phyloP scores from a whole-genome alignment of 92 coral and sea anemone genomes.

The Phymanthus crucifer region DNA sequence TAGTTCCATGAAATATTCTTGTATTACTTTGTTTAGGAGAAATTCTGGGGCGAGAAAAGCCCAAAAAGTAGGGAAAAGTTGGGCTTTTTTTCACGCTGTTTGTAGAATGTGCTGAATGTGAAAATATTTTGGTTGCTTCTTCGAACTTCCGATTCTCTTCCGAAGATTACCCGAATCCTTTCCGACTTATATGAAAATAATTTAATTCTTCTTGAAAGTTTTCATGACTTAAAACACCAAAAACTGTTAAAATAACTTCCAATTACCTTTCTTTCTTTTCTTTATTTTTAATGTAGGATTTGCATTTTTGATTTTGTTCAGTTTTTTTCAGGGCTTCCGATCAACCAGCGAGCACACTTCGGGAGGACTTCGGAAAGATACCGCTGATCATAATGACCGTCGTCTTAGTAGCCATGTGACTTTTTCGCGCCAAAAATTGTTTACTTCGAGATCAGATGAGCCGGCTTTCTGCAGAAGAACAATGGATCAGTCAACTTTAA shows the following conservation, averaged over 20 bases:
- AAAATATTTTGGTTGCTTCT: not conserved
- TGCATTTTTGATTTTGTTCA: too few species aligned
- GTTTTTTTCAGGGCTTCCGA: conserved; percentile 5
- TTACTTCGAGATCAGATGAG: conserved; percentile 36
- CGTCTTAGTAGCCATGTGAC: conserved; percentile 38
- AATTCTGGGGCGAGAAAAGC: not conserved
- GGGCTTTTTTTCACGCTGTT: not conserved
- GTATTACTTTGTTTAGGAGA: not conserved
- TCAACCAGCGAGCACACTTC: not conserved
- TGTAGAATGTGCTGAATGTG: not conserved
- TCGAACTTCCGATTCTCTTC: not conserved
- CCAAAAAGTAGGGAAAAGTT: not conserved
- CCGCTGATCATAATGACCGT: conserved; percentile 35
- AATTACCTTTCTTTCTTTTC: too few species aligned
- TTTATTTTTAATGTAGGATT: too few species aligned
- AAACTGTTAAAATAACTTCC: not conserved
- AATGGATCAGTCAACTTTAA: conserved; percentile 88
- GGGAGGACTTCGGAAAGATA: conserved; percentile 7
- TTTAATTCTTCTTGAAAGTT: too few species aligned
- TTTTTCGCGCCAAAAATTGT: conserved; percentile 74
- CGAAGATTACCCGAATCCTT: too few species aligned
- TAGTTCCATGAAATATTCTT: not conserved
- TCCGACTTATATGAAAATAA: too few species aligned
- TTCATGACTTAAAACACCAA: too few species aligned
- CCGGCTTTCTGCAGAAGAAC: conserved; percentile 37